Conservation (phyloP, 2,113 vertebrate genomes). For the Reinhardtius hippoglossoides region DNA sequence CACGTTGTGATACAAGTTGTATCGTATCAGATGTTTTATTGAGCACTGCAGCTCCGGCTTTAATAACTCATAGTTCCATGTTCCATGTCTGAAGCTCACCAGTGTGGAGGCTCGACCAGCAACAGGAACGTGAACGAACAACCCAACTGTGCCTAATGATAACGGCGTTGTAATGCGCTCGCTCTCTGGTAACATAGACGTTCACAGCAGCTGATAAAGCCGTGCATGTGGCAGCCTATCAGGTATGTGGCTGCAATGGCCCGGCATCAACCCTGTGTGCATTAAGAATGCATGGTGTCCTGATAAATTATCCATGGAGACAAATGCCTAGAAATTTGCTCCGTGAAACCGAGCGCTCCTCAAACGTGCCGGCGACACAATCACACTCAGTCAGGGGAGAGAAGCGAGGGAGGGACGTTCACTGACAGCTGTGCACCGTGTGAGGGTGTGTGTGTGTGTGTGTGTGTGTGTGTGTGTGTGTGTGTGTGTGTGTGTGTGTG, state of each 20-base stretch:
- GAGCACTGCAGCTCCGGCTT: not conserved
- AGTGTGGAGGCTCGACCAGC: not conserved
- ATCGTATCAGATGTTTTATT: not conserved
- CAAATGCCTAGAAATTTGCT: conserved; percentile 32
- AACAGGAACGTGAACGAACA: not conserved
- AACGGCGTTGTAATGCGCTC: not conserved
- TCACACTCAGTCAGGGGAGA: not conserved
- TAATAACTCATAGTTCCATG: not conserved
- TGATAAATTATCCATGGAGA: conserved; percentile 42
- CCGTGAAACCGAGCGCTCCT: not conserved
- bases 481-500: not conserved
- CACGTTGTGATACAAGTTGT: too few species aligned
- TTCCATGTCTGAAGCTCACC: not conserved
- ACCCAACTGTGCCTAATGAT: not conserved
- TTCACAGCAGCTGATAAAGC: not conserved
- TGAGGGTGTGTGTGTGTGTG: not conserved
- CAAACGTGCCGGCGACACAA: not conserved
- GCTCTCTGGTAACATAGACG: not conserved
- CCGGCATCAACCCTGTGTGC: not conserved
- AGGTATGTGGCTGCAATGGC: not conserved
- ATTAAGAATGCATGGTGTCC: not conserved
- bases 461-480: not conserved
- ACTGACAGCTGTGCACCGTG: not conserved
- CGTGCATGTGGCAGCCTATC: too few species aligned
- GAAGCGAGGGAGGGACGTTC: not conserved